Evolutionary conservation across 2,113 vertebrate genomes (phyloP), one percentile per base, ranked within the genome.

Genomic region (Chelonoidis abingdonii): DNA sequence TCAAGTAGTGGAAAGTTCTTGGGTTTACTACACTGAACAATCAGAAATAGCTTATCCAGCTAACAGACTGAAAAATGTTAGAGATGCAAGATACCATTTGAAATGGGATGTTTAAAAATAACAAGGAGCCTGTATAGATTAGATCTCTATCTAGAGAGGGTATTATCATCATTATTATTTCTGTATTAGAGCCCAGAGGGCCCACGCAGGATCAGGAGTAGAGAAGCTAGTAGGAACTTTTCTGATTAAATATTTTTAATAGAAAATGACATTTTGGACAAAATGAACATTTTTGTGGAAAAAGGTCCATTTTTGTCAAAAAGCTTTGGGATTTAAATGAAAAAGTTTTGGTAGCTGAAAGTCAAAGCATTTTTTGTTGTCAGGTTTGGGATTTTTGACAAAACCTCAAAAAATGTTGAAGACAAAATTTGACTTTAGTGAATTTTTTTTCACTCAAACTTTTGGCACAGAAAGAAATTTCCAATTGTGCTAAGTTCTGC

Each of bases 1-100:
- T 84, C 93, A 89, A 87, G 93, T 47, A 89, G 87, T 93, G 94
- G 94, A 92, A 94, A 92, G 92, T 92, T 93, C 93, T 93, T 85
- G 94, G 91, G 92, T 94, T 97, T 95, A 65, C 52, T 65, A 89
- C 85, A 80, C 80, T 90, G 92, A 83, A 94, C 89, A 92, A 80
- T 93, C 93, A 94, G 91, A 86, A 94, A 82, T 90, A 84, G 47
- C 49, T 93, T 92, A 75, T 94, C 92, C 93, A 89, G 87, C 85
- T 82, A 65, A 8, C 94, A 89, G 96, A 92, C 82, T 72, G 72
- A 5, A 52, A 35, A 29, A 56, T 13, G 79, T 84, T 1, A 75
- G 92, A 14, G 22, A 11, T 27, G 52, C 44, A 10, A 21, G 25
- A 54, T 56, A 57, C 44, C 25, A 16, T 24, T 80, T n/a, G 49